Percentiles rank a stretch among this genome's conserved stretches.
These are phyloP conservation scores for Yponomeuta plumbellus DNA, from an alignment of 2,888 invertebrate species.

Conservation along the genomic window DNA sequence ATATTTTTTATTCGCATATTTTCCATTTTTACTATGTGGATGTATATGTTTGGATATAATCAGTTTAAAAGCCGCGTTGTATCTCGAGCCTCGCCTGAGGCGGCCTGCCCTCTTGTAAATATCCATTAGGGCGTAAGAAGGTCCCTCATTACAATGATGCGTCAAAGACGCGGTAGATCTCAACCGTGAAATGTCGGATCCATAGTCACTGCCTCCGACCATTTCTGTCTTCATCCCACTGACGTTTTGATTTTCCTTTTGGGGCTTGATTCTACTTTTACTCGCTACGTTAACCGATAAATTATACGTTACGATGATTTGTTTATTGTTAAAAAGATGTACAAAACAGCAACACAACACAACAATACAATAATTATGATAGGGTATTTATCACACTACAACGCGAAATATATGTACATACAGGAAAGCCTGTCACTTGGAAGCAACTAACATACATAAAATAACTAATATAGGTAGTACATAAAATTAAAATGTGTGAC, in stretches of 20 bases:
- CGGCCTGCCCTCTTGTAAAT: slow-evolving; percentile 52
- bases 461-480: too few relatives aligned
- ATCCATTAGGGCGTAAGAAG: slow-evolving; percentile 59
- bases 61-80: neutral
- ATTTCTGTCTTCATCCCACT: neutral
- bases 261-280: neutral
- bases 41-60: neutral
- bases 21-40: neutral
- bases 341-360: too few relatives aligned
- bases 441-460: too few relatives aligned
- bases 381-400: too few relatives aligned
- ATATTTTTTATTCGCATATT: neutral
- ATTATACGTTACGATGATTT: too few relatives aligned
- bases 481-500: too few relatives aligned
- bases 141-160: slow-evolving; percentile 61
- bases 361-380: too few relatives aligned
- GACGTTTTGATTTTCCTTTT: neutral
- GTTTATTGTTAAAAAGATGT: too few relatives aligned
- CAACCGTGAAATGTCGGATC: slow-evolving; percentile 51
- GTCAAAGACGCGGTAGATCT: slow-evolving; percentile 61
- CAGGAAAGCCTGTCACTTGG: too few relatives aligned
- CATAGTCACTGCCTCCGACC: slow-evolving; percentile 3
- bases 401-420: too few relatives aligned
- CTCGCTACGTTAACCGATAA: neutral
- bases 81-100: slow-evolving; percentile 22